Evolutionary conservation across 2,113 vertebrate genomes (phyloP), one percentile per base, ranked within the genome.

Genomic region (Tor tambroides): DNA sequence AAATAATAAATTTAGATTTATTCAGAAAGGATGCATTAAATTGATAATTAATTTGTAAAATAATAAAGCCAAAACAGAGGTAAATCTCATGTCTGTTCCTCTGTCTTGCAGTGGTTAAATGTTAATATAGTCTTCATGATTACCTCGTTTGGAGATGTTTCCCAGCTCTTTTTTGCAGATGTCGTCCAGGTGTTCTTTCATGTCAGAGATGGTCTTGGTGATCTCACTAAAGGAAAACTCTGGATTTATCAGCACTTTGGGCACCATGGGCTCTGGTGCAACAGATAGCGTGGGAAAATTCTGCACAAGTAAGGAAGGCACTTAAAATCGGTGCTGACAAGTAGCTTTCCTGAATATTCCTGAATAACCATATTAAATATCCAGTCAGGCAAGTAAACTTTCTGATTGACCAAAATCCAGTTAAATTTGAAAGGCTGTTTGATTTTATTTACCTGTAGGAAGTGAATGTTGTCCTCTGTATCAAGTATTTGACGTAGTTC

Each of bases 391-490:
- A 6, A 43, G 38, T 43, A 1, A 5, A 41, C 23, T 43, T 43
- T 74, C 21, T 74, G 7, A 74, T 43, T 26, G 9, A 23, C 11
- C 12, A 1, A 71, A 71, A 71, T 74, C 71, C 35, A 41, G 49
- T 51, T 51, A 51, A 51, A 51, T 51, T 4, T 51, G 35, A 41
- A 11, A 28, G 43, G 26, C 19, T 41, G 49, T 51, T 51, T 51
- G 4, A 84, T 43, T 43, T 76, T 84, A 12, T 79, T 51, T 88
- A 95, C 95, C 94, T 96, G 95, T 80, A 96, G 86, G 65, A 96
- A 95, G 85, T 96, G 92, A 89, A 96, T 95, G 92, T 93, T 95
- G 92, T 96, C 95, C 87, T 96, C 95, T 0, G 95, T 95, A 61
- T 95, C 94, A 0, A 95, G 90, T 86, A 96, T 95, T 85, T 94